Conservation (phyloP, 2,888 invertebrate species). For the Heterodera filipjevi region DNA sequence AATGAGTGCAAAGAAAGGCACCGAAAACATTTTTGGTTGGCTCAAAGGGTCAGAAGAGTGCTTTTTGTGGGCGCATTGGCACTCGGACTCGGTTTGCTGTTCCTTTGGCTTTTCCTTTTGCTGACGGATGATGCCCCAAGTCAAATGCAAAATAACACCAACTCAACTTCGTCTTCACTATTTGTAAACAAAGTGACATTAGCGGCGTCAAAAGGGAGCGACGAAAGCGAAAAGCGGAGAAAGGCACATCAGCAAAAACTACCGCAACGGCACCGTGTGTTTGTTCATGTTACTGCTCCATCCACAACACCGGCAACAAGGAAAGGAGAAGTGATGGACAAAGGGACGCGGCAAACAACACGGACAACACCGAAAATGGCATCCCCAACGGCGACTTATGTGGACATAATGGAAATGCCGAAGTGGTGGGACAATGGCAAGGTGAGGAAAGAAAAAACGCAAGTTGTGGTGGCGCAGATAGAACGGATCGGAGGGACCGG, state of each 20-base stretch:
- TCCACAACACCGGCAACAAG: not conserved
- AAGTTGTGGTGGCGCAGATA: not conserved
- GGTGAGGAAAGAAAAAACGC: too few relatives aligned
- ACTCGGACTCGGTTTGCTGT: not conserved
- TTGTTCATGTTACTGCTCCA: conserved; percentile 14
- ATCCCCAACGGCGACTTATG: not conserved
- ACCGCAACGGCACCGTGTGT: not conserved
- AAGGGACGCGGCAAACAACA: not conserved
- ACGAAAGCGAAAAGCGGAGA: not conserved
- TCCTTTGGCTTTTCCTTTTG: conserved; percentile 13
- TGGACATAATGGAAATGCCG: conserved; percentile 1
- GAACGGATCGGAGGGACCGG: not conserved
- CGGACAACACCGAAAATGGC: not conserved
- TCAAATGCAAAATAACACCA: not conserved
- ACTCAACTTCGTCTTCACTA: not conserved
- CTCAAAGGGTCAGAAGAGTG: not conserved
- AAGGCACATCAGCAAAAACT: not conserved
- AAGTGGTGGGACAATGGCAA: not conserved
- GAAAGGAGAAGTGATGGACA: not conserved
- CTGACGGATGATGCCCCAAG: not conserved
- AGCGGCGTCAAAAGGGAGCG: not conserved
- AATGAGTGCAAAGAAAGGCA: conserved; percentile 3
- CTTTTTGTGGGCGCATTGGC: not conserved
- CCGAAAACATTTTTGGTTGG: not conserved
- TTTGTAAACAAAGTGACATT: not conserved